These are phyloP conservation scores for Drosophila elegans DNA, from an alignment of 1,140 invertebrate species.

Conservation along the genomic window DNA sequence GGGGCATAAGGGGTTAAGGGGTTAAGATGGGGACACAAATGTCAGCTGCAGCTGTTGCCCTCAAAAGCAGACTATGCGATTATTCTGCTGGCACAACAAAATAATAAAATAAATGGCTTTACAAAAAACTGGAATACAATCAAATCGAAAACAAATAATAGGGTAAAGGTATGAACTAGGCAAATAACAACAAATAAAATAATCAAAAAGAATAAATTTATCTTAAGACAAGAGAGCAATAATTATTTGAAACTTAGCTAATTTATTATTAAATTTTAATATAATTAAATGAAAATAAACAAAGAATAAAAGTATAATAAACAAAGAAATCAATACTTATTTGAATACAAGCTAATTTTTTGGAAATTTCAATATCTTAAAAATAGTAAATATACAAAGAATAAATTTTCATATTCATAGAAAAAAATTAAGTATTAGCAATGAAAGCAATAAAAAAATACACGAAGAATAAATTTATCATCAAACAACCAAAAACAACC, in stretches of 20 bases:
- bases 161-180: neutral
- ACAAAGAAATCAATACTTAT: neutral
- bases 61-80: constrained; percentile 30
- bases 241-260: no score
- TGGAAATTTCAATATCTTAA: no score
- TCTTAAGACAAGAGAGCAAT: neutral
- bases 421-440: no score
- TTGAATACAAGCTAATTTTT: no score
- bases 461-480: neutral
- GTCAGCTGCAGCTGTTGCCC: constrained; percentile 35
- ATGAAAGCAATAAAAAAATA: no score
- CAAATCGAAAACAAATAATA: constrained; percentile 4
- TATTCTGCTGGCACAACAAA: constrained; percentile 37
- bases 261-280: neutral
- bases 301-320: neutral
- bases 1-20: neutral
- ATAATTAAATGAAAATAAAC: no score
- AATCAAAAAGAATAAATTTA: neutral
- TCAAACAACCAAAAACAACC: neutral
- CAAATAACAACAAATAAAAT: neutral
- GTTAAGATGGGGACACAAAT: constrained; percentile 3
- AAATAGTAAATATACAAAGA: no score
- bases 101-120: constrained; percentile 26
- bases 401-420: no score
- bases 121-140: constrained; percentile 1